Base-by-base conservation (phyloP, 2,797 vertebrate species). In the Pampus argenteus region DNA sequence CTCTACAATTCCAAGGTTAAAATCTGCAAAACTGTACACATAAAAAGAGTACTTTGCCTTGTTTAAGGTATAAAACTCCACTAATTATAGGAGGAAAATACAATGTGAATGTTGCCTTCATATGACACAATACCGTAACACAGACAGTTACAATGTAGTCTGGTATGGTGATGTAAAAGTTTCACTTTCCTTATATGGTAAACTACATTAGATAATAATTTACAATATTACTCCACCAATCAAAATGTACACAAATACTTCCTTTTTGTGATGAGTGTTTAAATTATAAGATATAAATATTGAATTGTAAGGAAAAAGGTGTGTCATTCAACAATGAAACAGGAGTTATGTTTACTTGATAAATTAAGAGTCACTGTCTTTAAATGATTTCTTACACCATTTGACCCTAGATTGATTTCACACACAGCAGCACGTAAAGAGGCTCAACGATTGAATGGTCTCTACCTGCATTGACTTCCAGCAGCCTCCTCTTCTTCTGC, bases 401-500 rank as follows among this genome's bases (percentile, higher is more conserved):
- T 79, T 78, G 61, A 79, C 62, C 52, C 26, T 5, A 47, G 44
- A 82, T 38, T 79, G 82, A 84, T 84, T 84, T 65, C 51, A 61
- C 64, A 42, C 38, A 51, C 4, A 28, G 49, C 54, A 69, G 26
- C 26, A 31, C 69, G 54, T 74, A 56, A 75, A 63, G 36, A 22
- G 40, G 38, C 49, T 80, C 56, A 75, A 77, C 1, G 8, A 83
- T 15, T 84, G 54, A 83, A 52, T 9, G 18, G 26, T 56, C 22
- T 93, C 89, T 88, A 99, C 98, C 97, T 90, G 95, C 94, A 85
- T 96, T 98, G 92, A 97, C 96, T 90, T 97, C 97, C 84, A 98
- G 87, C 72, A 99, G 86, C 69, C 84, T 92, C 88, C 95, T 98
- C 92, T 98, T 99, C 95, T 97, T 97, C 88, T 95, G 95, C 83